Evolutionary conservation across 2,113 vertebrate genomes (phyloP).

Genomic region (Tiliqua scincoides): DNA sequence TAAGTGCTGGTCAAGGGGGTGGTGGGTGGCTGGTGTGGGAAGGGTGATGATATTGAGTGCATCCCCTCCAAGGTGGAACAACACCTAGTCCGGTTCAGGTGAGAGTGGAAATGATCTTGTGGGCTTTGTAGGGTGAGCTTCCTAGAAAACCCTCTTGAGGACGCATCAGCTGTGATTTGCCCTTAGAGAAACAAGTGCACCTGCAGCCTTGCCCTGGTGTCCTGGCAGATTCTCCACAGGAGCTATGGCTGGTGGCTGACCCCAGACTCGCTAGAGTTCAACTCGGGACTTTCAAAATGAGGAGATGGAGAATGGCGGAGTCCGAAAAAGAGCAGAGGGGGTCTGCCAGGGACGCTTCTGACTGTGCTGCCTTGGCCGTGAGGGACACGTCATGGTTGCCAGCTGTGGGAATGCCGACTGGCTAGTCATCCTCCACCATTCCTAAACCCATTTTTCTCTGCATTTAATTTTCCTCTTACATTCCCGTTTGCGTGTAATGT

Average conservation of each 20-base stretch:
- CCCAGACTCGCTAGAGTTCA: not conserved
- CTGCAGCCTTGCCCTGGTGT: not conserved
- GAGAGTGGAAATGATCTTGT: not conserved
- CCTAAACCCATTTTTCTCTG: slow-evolving; percentile 68
- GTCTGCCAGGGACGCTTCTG: not conserved
- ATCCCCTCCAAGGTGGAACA: not conserved
- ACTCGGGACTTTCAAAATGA: too few species aligned
- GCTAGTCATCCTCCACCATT: slow-evolving; percentile 64
- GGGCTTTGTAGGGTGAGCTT: not conserved
- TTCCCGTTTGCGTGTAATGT: slow-evolving; percentile 79
- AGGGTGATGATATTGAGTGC: not conserved
- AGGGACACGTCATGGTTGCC: not conserved
- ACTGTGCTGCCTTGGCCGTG: not conserved
- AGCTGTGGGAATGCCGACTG: not conserved
- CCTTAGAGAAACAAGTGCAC: not conserved
- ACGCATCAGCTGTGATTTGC: not conserved
- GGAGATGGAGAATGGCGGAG: too few species aligned
- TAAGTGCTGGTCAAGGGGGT: slow-evolving; percentile 77
- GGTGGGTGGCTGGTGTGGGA: slow-evolving; percentile 1
- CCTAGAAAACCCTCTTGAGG: not conserved
- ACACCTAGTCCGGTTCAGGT: not conserved
- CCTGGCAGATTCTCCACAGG: not conserved
- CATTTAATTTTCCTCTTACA: slow-evolving; percentile 75
- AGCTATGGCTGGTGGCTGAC: not conserved
- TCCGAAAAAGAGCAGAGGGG: not conserved